A percentile compares a stretch with the other conserved stretches of the same genome.
Conservation (phyloP, 2,888 invertebrate species). For the Oligia fasciuncula region DNA sequence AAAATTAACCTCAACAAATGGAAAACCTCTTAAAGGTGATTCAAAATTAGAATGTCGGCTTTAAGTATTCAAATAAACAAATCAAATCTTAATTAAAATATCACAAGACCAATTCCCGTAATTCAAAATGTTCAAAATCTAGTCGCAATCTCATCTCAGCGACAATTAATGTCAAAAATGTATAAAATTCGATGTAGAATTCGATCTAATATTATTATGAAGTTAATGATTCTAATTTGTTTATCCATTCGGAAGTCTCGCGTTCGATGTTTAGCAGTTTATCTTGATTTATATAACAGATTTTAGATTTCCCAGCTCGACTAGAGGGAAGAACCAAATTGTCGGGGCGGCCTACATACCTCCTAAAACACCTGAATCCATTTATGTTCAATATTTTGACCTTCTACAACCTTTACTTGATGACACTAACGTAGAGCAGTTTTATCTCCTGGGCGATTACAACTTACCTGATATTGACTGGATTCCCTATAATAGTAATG, state of each 20-base stretch:
- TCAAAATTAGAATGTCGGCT: background rate
- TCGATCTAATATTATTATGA: background rate
- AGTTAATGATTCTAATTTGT: background rate
- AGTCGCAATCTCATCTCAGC: background rate
- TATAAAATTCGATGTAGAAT: background rate
- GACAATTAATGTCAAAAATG: background rate
- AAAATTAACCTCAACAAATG: background rate
- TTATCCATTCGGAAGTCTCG: background rate
- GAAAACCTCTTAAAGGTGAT: background rate
- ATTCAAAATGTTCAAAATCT: background rate
- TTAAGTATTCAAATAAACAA: background rate
- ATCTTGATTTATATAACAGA: background rate
- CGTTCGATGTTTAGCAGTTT: slow-evolving; percentile 13
- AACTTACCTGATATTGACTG: too few relatives aligned
- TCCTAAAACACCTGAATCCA: too few relatives aligned
- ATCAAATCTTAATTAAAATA: background rate
- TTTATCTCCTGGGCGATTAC: too few relatives aligned
- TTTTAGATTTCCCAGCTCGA: too few relatives aligned
- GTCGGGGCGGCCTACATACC: too few relatives aligned
- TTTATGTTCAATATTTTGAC: too few relatives aligned
- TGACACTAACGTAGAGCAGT: too few relatives aligned
- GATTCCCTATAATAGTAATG: too few relatives aligned
- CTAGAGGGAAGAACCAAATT: too few relatives aligned
- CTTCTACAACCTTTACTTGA: too few relatives aligned
- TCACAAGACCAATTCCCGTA: background rate